Evolutionary conservation across 2,797 vertebrate genomes (phyloP), one percentile per base, ranked within the genome.

Genomic region (Moxostoma hubbsi): DNA sequence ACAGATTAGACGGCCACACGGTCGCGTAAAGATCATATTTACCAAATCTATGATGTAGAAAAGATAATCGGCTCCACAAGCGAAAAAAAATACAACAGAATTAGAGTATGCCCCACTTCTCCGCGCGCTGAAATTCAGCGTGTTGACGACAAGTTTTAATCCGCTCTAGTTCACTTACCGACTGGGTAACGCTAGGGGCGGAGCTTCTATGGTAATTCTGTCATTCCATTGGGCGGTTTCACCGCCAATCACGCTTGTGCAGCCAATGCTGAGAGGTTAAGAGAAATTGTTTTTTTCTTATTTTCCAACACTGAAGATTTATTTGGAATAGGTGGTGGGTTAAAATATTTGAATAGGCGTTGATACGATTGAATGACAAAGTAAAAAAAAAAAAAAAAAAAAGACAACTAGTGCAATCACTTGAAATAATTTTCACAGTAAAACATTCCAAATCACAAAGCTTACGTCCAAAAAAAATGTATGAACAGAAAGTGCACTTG

Each of bases 71-170:
- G 73, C 83, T 77, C 16, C 10, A 70, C 81, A 81, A 63, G 57
- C 73, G 75, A 84, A 51, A 55, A 61, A 50, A n/a, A 82, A 79
- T 83, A 70, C 79, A 43, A 47, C 6, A 66, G 69, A 50, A 63
- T 81, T 64, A 10, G 18, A 1, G 54, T 46, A 70, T 79, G 81
- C 36, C 36, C 36, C 36, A 36, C 36, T 36, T 36, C 36, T 36
- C 36, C 2, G 36, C 36, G 36, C 36, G 36, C 36, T 36, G 36
- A 36, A 36, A 36, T 36, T 68, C 67, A 68, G 83, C 78, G 81
- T 85, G 83, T 81, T 87, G 83, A 78, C 83, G 85, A 86, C 85
- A 88, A 90, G 88, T 90, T 90, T 88, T 87, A 85, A 90, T 89
- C 85, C 86, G 80, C 81, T 88, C 81, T 81, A 90, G 81, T 86